Base-by-base conservation (phyloP, 2,113 vertebrate genomes). In the Campylomormyrus numenius region DNA sequence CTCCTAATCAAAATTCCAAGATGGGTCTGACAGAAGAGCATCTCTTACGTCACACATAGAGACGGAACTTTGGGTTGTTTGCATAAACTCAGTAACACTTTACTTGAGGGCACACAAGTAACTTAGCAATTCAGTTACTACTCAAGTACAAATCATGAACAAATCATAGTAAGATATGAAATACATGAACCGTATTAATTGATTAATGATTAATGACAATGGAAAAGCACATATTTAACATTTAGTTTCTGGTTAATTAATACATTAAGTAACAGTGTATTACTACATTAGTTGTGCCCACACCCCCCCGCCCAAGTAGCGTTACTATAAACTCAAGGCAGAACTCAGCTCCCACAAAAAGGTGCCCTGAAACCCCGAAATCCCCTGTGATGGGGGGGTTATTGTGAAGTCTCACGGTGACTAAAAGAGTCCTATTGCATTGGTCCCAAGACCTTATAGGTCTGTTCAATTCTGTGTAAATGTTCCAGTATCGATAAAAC, bases 391-490 rank as follows among this genome's bases (percentile, higher is more conserved):
- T 31, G 13, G 70, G 5, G 5, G 66, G 70, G 31, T 17, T 77
- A 77, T 77, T 31, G 31, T 17, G 74, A 42, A 42, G 74, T 19
- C 31, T 42, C 35, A 80, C 17, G 19, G 35, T 80, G 74, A 39
- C 74, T 39, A 58, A 39, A 58, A 31, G 13, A 80, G 74, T 39
- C 74, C 35, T 15, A 80, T 39, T 19, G 6, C 13, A 80, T 21
- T 42, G 74, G 35, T 80, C 17, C 74, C 31, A 42, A 17, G 35
- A 80, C 4, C 13, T 42, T 80, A 80, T 42, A 80, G 74, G 31
- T 80, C 31, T 80, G 74, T 42, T 80, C 74, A 80, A 42, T 80
- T 80, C 74, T 80, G 74, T 80, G 74, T 80, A 80, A 80, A 80
- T 80, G 74, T 80, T 80, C 74, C 74, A 80, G 74, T 39, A 80